These are phyloP conservation scores for Porites evermanni DNA, from an alignment of 92 coral and sea anemone species.

Conservation along the genomic window DNA sequence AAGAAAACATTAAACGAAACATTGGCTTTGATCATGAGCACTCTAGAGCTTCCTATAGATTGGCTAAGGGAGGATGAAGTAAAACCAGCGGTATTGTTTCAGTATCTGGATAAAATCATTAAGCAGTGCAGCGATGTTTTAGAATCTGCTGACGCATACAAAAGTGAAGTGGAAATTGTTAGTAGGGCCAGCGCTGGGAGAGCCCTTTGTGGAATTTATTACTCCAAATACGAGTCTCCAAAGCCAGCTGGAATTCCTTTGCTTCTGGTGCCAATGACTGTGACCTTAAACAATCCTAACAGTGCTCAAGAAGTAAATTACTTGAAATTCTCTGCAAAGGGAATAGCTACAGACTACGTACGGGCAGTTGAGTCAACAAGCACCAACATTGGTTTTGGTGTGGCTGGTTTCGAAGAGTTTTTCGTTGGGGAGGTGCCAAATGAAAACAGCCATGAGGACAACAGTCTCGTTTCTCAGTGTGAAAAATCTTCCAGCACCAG, in stretches of 20 bases:
- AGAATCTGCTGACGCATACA: constrained; percentile 35
- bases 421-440: constrained; percentile 35
- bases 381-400: constrained; percentile 34
- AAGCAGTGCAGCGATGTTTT: constrained; percentile 19
- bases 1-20: constrained; percentile 33
- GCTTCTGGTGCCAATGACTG: constrained; percentile 29
- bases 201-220: constrained; percentile 53
- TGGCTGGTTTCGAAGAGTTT: constrained; percentile 36
- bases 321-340: constrained; percentile 26
- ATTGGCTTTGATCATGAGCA: constrained; percentile 10
- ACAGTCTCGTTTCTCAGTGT: neutral
- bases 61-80: constrained; percentile 35
- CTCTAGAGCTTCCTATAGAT: constrained; percentile 46
- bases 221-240: constrained; percentile 38
- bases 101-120: constrained; percentile 33
- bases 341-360: constrained; percentile 43
- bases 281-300: constrained; percentile 21
- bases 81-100: constrained; percentile 17
- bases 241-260: constrained; percentile 28
- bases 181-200: constrained; percentile 45
- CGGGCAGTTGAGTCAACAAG: constrained; percentile 37
- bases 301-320: constrained; percentile 10
- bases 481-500: neutral
- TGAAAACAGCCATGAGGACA: neutral
- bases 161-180: constrained; percentile 43